These are phyloP conservation scores for Seriola rivoliana DNA, from an alignment of 2,113 vertebrate genomes.

Conservation along the genomic window DNA sequence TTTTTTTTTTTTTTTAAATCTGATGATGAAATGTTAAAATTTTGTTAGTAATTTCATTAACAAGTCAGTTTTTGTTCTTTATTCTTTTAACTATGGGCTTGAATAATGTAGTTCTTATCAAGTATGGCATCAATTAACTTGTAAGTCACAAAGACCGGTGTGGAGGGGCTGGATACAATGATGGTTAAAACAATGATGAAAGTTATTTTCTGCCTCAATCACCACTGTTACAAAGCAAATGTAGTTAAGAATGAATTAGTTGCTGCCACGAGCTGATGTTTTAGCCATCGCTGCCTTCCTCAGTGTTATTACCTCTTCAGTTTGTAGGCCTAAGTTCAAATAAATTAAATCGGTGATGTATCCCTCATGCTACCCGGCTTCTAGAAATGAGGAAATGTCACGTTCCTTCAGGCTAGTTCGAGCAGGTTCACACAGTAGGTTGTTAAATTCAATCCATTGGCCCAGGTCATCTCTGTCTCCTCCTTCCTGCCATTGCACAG, in stretches of 20 bases:
- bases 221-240: not conserved
- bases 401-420: not conserved
- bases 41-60: not conserved
- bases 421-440: not conserved
- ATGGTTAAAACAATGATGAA: not conserved
- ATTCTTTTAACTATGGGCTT: not conserved
- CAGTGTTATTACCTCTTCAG: conserved; percentile 30
- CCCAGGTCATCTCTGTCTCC: not conserved
- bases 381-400: not conserved
- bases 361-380: not conserved
- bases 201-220: not conserved
- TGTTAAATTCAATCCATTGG: not conserved
- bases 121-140: not conserved
- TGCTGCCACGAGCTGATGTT: conserved; percentile 25
- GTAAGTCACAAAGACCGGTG: not conserved
- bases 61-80: not conserved
- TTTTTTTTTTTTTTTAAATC: not conserved
- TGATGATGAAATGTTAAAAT: not conserved
- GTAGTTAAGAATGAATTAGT: not conserved
- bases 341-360: not conserved
- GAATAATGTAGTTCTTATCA: not conserved
- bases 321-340: not conserved
- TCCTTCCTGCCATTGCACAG: conserved; percentile 5
- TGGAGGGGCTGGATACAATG: not conserved
- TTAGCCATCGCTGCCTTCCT: conserved; percentile 69